phyloP scores from a whole-genome alignment of 1,140 invertebrate species.

The Episyrphus balteatus region DNA sequence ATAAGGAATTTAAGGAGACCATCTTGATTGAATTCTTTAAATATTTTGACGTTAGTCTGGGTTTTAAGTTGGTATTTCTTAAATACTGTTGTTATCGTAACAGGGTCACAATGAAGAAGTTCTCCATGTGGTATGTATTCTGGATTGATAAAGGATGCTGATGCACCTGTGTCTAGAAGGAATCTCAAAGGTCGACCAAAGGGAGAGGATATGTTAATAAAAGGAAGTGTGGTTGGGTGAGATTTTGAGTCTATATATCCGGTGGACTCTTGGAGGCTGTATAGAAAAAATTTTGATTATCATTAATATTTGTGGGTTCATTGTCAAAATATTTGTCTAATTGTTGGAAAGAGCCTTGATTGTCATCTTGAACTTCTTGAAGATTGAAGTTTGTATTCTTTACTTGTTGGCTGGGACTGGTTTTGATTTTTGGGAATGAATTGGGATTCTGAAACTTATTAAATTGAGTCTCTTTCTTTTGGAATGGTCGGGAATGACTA shows the following conservation, averaged over 20 bases:
- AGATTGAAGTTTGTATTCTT: not conserved
- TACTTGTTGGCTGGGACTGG: not conserved
- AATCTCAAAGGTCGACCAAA: not conserved
- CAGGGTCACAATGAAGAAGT: not conserved
- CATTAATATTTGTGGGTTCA: not conserved
- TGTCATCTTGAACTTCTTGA: not conserved
- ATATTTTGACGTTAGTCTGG: not conserved
- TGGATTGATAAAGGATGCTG: constrained; percentile 3
- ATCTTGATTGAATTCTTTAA: constrained; percentile 2
- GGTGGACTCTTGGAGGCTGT: not conserved
- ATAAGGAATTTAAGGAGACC: not conserved
- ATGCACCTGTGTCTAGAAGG: constrained; percentile 3
- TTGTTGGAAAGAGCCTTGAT: not conserved
- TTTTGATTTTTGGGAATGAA: not conserved
- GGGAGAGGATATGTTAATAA: not conserved
- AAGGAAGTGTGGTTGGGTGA: not conserved
- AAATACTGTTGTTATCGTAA: not conserved
- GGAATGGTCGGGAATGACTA: not conserved
- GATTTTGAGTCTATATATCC: not conserved
- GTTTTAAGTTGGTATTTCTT: not conserved
- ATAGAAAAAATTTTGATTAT: not conserved
- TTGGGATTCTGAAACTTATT: not conserved
- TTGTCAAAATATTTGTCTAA: not conserved
- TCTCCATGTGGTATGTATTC: not conserved
- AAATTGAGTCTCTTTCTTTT: not conserved